phyloP scores from a whole-genome alignment of 2,797 vertebrate species.

The Oryzias dopingdopingensis region DNA sequence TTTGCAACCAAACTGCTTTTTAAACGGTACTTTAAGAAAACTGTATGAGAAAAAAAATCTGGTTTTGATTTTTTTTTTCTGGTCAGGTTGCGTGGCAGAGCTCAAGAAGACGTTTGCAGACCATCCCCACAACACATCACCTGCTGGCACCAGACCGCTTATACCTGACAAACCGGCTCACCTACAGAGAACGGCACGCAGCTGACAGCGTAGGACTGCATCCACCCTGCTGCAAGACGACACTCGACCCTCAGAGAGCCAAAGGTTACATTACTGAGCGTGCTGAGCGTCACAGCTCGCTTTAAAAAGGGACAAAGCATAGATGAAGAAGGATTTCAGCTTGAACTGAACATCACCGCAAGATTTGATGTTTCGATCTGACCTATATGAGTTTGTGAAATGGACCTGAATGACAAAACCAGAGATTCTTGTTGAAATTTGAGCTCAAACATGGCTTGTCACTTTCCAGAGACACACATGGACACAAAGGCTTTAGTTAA shows the following conservation, averaged over 20 bases:
- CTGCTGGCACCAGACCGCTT: constrained; percentile 58
- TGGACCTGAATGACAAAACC: constrained; percentile 41
- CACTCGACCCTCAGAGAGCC: constrained; percentile 16
- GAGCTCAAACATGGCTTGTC: constrained; percentile 27
- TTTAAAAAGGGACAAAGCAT: constrained; percentile 5
- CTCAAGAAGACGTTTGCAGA: constrained; percentile 65
- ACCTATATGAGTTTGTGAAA: constrained; percentile 8
- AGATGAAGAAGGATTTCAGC: constrained; percentile 7
- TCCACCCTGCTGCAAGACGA: constrained; percentile 12
- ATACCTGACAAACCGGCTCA: constrained; percentile 74
- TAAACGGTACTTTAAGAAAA: too few relatives aligned
- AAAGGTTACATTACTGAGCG: constrained; percentile 5
- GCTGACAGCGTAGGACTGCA: constrained; percentile 19
- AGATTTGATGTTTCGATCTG: constrained; percentile 3
- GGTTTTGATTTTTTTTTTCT: neutral
- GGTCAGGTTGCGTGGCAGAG: constrained; percentile 67
- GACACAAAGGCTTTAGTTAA: constrained; percentile 18
- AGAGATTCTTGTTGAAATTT: constrained; percentile 27
- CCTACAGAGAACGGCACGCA: constrained; percentile 45
- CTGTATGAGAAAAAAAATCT: neutral
- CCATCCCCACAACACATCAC: constrained; percentile 13
- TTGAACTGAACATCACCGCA: constrained; percentile 20
- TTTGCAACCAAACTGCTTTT: neutral
- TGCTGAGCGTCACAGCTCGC: constrained; percentile 6
- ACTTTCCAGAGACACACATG: constrained; percentile 21